phyloP scores from a whole-genome alignment of 2,113 vertebrate genomes.

The Mobula hypostoma region DNA sequence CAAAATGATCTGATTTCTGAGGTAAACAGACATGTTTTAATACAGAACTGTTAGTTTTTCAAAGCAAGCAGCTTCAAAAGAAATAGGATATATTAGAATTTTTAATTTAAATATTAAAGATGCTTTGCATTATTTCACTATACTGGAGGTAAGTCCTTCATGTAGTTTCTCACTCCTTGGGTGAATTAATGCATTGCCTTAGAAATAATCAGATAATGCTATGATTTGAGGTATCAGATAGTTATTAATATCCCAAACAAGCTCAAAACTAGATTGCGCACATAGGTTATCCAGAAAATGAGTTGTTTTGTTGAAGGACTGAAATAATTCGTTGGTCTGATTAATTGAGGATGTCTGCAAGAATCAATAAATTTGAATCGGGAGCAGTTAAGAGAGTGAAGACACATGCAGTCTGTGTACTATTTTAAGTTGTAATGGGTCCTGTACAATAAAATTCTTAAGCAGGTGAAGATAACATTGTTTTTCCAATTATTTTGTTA shows the following conservation, averaged over 20 bases:
- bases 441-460: neutral
- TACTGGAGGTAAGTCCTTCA: neutral
- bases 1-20: neutral
- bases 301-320: neutral
- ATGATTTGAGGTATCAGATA: neutral
- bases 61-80: neutral
- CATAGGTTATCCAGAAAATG: neutral
- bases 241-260: neutral
- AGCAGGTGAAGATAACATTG: neutral
- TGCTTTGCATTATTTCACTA: neutral
- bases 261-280: neutral
- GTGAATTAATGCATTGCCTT: neutral
- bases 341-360: neutral
- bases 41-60: neutral
- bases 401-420: neutral
- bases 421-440: neutral
- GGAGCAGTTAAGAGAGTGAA: neutral
- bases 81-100: neutral
- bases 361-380: neutral
- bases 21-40: neutral
- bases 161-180: too few relatives aligned
- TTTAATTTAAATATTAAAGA: neutral
- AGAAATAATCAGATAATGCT: neutral
- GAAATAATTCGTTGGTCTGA: neutral
- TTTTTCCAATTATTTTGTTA: conserved; percentile 52